These are phyloP conservation scores for Tanytarsus gracilentus DNA, from an alignment of 2,888 invertebrate genomes.

Conservation along the genomic window DNA sequence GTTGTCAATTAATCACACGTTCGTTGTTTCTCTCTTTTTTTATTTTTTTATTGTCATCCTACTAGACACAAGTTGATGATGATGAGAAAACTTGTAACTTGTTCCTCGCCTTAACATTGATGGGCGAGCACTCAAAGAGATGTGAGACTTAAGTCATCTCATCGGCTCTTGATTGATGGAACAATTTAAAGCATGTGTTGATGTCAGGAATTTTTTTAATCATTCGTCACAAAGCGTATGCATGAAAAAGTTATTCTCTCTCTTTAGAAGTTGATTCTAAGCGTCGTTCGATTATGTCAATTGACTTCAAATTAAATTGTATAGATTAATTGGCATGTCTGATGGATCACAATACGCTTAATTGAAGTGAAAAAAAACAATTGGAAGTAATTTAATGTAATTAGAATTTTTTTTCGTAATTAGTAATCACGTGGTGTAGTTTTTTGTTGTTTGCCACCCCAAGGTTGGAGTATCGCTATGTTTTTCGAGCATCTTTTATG, in stretches of 20 bases:
- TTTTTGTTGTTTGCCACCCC: neutral
- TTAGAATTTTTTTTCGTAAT: neutral
- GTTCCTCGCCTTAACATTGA: too few relatives aligned
- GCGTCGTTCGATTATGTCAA: constrained; percentile 1
- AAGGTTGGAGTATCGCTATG: constrained; percentile 12
- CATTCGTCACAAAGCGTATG: neutral
- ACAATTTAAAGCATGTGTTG: constrained; percentile 21
- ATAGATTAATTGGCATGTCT: neutral
- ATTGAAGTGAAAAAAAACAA: constrained; percentile 13
- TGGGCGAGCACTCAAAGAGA: neutral
- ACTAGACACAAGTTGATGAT: too few relatives aligned
- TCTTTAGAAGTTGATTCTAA: neutral
- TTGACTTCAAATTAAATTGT: constrained; percentile 16
- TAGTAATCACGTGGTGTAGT: constrained; percentile 14
- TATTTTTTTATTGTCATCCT: too few relatives aligned
- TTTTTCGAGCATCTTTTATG: constrained; percentile 7
- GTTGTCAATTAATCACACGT: too few relatives aligned
- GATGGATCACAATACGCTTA: neutral
- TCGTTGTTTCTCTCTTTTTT: too few relatives aligned
- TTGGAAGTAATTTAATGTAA: constrained; percentile 8
- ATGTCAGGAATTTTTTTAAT: constrained; percentile 9
- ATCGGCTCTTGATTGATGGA: constrained; percentile 19
- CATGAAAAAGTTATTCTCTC: neutral
- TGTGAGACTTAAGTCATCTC: neutral
- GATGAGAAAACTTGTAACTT: too few relatives aligned